Evolutionary conservation across 2,888 invertebrate species (phyloP).

Genomic region (Leptopterna dolabrata): DNA sequence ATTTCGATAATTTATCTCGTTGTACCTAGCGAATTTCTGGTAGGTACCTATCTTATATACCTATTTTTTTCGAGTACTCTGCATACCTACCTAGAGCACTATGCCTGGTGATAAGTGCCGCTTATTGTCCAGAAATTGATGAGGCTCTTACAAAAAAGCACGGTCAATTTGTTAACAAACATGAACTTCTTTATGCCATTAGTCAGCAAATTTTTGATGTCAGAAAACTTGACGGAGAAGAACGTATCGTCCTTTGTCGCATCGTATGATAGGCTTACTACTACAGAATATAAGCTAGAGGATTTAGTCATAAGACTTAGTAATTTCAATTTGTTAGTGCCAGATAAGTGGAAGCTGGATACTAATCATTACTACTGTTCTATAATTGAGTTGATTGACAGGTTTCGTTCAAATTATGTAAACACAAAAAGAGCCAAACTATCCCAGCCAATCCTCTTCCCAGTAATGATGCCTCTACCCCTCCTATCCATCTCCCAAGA

Average conservation of each 20-base stretch:
- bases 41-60: neutral
- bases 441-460: neutral
- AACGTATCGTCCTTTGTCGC: too few relatives aligned
- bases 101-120: neutral
- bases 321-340: too few relatives aligned
- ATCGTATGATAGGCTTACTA: too few relatives aligned
- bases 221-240: neutral
- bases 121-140: neutral
- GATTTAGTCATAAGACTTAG: neutral
- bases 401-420: neutral
- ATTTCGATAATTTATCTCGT: neutral
- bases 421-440: neutral
- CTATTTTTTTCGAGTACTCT: neutral
- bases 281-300: neutral
- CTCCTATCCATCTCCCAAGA: neutral
- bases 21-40: neutral
- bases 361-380: too few relatives aligned
- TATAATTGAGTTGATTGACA: neutral
- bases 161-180: neutral
- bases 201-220: neutral
- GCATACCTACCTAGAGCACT: too few relatives aligned
- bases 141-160: neutral
- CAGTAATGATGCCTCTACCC: neutral
- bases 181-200: neutral
- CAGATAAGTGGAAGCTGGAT: too few relatives aligned